A percentile compares a stretch with the other conserved stretches of the same genome.
Conservation (phyloP, 2,888 invertebrate species). For the Epirrita christyi region DNA sequence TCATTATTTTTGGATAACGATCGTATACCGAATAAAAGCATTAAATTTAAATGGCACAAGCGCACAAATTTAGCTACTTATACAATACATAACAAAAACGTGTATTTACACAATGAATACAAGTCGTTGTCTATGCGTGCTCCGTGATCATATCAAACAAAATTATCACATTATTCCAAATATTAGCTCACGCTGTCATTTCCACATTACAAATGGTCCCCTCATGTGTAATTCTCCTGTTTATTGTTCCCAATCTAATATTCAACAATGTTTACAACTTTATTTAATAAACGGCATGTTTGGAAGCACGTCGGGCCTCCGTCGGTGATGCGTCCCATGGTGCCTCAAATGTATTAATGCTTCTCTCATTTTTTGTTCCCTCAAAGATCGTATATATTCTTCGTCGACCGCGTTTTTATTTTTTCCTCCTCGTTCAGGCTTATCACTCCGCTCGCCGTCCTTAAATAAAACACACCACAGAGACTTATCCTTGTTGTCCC, state of each 20-base stretch:
- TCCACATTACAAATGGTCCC: conserved; percentile 40
- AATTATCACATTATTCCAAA: conserved; percentile 33
- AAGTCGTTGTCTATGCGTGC: conserved; percentile 13
- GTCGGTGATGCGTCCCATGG: conserved; percentile 72
- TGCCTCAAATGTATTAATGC: conserved; percentile 76
- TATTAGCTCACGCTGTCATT: conserved; percentile 33
- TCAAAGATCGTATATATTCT: conserved; percentile 67
- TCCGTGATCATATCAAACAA: conserved; percentile 24
- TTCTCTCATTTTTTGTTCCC: conserved; percentile 75
- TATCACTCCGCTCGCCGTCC: conserved; percentile 69
- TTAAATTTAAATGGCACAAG: background rate
- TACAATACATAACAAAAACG: background rate
- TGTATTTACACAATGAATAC: conserved; percentile 3
- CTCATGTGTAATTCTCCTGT: conserved; percentile 21
- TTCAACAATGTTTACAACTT: conserved; percentile 37
- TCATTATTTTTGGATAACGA: background rate
- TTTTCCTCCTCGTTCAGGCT: conserved; percentile 52
- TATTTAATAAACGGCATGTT: conserved; percentile 75
- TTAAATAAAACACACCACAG: conserved; percentile 82
- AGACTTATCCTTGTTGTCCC: conserved; percentile 82
- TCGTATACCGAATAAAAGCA: background rate
- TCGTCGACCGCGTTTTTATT: conserved; percentile 67
- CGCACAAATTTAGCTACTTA: background rate
- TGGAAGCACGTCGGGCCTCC: conserved; percentile 67
- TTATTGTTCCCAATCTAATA: conserved; percentile 41